These are phyloP conservation scores for Lagocephalus sceleratus DNA, from an alignment of 2,797 vertebrate genomes.

Conservation along the genomic window DNA sequence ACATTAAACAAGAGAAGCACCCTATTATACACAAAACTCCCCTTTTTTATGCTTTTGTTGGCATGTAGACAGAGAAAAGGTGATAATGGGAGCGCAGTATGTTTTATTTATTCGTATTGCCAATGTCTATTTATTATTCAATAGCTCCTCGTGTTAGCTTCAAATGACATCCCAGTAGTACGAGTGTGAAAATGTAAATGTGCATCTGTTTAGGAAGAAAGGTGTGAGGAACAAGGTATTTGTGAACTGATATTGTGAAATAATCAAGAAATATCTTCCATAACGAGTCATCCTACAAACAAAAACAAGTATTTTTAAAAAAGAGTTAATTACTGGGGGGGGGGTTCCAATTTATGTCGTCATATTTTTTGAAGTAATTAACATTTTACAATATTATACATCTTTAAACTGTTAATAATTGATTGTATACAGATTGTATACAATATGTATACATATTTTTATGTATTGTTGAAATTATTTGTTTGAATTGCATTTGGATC, in stretches of 20 bases:
- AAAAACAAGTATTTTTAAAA: not conserved
- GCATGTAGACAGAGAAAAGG: conserved; percentile 57
- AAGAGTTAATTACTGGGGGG: not conserved
- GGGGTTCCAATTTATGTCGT: not conserved
- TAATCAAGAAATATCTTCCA: too few species aligned
- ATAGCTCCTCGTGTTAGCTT: conserved; percentile 53
- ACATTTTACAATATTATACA: conserved; percentile 7
- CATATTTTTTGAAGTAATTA: conserved; percentile 4
- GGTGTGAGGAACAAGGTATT: conserved; percentile 30
- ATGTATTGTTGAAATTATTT: conserved; percentile 8
- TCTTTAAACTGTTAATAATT: conserved; percentile 16
- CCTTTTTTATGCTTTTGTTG: conserved; percentile 5
- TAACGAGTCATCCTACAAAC: not conserved
- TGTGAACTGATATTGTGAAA: conserved; percentile 25
- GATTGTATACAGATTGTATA: too few species aligned
- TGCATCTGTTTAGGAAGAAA: conserved; percentile 31
- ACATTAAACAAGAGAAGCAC: conserved; percentile 66
- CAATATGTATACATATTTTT: not conserved
- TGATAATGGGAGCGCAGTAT: conserved; percentile 61
- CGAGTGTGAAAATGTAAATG: conserved; percentile 60
- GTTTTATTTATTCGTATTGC: conserved; percentile 73
- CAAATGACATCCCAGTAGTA: conserved; percentile 52
- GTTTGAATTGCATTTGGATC: conserved; percentile 5
- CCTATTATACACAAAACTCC: conserved; percentile 54
- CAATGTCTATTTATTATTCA: conserved; percentile 70